These are phyloP conservation scores for Drosophila anceps DNA, from an alignment of 2,888 invertebrate genomes.

Conservation along the genomic window DNA sequence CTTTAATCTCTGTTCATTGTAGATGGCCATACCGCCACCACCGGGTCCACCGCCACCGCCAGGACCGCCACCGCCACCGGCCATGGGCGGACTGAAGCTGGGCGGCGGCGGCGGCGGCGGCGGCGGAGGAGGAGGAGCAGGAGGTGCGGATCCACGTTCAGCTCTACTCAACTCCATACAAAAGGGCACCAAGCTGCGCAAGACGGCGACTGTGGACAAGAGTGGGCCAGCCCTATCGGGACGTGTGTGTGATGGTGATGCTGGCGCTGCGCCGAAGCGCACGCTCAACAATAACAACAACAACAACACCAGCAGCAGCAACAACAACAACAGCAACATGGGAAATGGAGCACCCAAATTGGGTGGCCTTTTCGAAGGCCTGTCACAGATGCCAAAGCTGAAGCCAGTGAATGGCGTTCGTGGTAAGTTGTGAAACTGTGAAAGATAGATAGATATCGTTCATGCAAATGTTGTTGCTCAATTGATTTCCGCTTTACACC, in stretches of 20 bases:
- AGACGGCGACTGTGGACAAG: slow-evolving; percentile 95
- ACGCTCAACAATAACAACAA: slow-evolving; percentile 56
- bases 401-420: slow-evolving; percentile 85
- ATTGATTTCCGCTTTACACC: slow-evolving; percentile 71
- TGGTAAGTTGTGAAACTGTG: slow-evolving; percentile 62
- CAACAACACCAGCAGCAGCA: slow-evolving; percentile 50
- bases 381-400: slow-evolving; percentile 85
- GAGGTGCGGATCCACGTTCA: slow-evolving; percentile 88
- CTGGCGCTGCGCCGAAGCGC: slow-evolving; percentile 38
- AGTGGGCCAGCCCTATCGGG: slow-evolving; percentile 93
- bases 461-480: slow-evolving; percentile 61
- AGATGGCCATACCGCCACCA: slow-evolving; percentile 87
- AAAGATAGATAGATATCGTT: neutral
- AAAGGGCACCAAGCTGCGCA: slow-evolving; percentile 92
- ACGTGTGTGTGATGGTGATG: slow-evolving; percentile 64
- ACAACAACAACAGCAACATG: slow-evolving; percentile 49
- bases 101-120: slow-evolving; percentile 72
- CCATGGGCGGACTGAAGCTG: slow-evolving; percentile 83
- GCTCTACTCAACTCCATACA: slow-evolving; percentile 93
- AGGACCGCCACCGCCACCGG: slow-evolving; percentile 88
- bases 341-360: slow-evolving; percentile 84
- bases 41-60: slow-evolving; percentile 88
- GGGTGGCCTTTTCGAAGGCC: slow-evolving; percentile 84
- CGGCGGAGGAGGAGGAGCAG: slow-evolving; percentile 56
- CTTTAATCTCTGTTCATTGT: slow-evolving; percentile 8